A percentile compares a stretch with the other conserved stretches of the same genome.
phyloP scores from a whole-genome alignment of 64 coral and sea anemone species.

The Pachyseris speciosa region DNA sequence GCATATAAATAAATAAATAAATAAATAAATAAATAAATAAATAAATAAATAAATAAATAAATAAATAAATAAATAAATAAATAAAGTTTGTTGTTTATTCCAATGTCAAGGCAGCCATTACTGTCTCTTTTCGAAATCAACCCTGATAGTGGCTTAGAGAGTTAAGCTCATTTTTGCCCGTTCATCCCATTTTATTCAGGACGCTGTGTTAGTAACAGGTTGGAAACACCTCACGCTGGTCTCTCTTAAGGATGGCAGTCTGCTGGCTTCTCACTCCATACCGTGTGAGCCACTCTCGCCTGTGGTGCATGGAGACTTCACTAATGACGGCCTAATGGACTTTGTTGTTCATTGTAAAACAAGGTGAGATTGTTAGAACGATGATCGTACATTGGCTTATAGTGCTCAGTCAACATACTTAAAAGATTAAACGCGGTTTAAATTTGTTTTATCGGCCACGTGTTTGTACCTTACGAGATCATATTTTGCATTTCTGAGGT shows the following conservation, averaged over 20 bases:
- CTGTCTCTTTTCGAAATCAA: too few species aligned
- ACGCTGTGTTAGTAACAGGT: conserved; percentile 81
- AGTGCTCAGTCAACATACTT: too few species aligned
- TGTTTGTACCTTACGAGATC: not conserved
- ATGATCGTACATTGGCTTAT: too few species aligned
- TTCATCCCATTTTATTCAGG: conserved; percentile 43
- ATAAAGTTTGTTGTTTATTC: too few species aligned
- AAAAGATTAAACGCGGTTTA: too few species aligned
- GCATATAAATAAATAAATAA: too few species aligned
- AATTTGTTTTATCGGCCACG: not conserved
- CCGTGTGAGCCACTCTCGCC: conserved; percentile 86
- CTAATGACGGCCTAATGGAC: conserved; percentile 90
- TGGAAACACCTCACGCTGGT: conserved; percentile 66
- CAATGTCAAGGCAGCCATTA: too few species aligned
- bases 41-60: too few species aligned
- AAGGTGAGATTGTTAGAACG: conserved; percentile 6
- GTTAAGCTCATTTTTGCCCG: not conserved
- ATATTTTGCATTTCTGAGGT: too few species aligned
- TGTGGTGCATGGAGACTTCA: conserved; percentile 82
- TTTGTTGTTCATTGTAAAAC: conserved; percentile 81
- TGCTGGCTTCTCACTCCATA: conserved; percentile 81
- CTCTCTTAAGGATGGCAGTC: conserved; percentile 74
- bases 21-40: too few species aligned
- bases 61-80: too few species aligned
- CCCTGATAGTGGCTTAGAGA: not conserved